Percentiles rank a stretch among this genome's conserved stretches.
Conservation (phyloP, 2,797 vertebrate species). For the Sebastes ruberrimus region DNA sequence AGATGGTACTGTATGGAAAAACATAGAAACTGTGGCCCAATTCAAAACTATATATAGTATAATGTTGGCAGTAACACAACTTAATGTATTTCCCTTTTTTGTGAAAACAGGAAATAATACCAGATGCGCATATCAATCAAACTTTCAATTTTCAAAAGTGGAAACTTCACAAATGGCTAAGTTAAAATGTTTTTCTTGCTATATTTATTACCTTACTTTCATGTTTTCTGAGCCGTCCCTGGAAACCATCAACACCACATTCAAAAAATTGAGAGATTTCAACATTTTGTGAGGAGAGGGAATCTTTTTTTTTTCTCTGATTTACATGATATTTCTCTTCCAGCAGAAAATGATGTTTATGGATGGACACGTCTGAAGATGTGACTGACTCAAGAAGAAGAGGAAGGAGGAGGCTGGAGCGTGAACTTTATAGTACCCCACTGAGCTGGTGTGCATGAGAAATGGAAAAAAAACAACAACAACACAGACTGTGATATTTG, state of each 20-base stretch:
- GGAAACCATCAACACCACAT: not conserved
- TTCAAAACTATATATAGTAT: not conserved
- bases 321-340: not conserved
- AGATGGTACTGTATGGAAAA: not conserved
- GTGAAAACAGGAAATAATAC: not conserved
- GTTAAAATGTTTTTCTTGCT: not conserved
- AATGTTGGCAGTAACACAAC: not conserved
- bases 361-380: conserved; percentile 5
- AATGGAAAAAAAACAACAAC: not conserved
- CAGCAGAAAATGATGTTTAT: not conserved
- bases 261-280: not conserved
- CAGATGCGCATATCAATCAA: not conserved
- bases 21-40: not conserved
- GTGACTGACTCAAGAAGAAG: not conserved
- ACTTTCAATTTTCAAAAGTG: not conserved
- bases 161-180: not conserved
- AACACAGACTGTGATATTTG: not conserved
- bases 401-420: not conserved
- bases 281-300: not conserved
- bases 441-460: not conserved
- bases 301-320: not conserved
- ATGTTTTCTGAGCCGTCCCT: not conserved
- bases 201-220: not conserved
- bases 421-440: conserved; percentile 5
- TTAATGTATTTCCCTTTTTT: not conserved